Percentiles rank a stretch among this genome's conserved stretches.
Evolutionary conservation across 2,113 vertebrate species (phyloP).

Genomic region (Hippotragus niger): DNA sequence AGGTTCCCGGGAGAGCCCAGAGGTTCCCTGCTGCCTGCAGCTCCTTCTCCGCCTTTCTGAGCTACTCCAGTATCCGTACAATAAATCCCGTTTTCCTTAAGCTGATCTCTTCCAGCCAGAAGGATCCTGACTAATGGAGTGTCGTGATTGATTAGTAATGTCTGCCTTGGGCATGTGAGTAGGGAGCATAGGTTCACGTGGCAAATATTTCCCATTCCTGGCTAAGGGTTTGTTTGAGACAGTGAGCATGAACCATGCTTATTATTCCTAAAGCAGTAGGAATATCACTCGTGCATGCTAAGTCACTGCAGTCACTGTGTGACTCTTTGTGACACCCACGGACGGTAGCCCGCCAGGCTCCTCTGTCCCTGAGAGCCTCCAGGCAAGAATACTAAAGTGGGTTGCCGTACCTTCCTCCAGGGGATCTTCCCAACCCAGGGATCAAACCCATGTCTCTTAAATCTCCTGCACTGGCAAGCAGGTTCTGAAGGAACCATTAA

Average conservation of each 20-base stretch:
- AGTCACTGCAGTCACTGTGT: neutral
- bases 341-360: neutral
- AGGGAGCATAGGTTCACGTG: neutral
- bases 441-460: neutral
- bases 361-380: neutral
- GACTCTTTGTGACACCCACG: neutral
- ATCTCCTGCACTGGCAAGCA: neutral
- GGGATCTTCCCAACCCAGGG: neutral
- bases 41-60: neutral
- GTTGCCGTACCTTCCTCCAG: neutral
- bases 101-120: neutral
- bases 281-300: neutral
- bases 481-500: neutral
- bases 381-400: neutral
- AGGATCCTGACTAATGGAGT: neutral
- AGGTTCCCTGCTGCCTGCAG: neutral
- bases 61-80: neutral
- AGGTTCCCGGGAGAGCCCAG: neutral
- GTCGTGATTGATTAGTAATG: neutral
- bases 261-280: neutral
- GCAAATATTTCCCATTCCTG: neutral
- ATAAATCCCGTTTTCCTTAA: neutral
- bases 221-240: neutral
- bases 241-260: neutral
- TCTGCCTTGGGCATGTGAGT: neutral